Evolutionary conservation across 2,888 invertebrate genomes (phyloP), one percentile per base, ranked within the genome.

Genomic region (Pemphredon lugubris): DNA sequence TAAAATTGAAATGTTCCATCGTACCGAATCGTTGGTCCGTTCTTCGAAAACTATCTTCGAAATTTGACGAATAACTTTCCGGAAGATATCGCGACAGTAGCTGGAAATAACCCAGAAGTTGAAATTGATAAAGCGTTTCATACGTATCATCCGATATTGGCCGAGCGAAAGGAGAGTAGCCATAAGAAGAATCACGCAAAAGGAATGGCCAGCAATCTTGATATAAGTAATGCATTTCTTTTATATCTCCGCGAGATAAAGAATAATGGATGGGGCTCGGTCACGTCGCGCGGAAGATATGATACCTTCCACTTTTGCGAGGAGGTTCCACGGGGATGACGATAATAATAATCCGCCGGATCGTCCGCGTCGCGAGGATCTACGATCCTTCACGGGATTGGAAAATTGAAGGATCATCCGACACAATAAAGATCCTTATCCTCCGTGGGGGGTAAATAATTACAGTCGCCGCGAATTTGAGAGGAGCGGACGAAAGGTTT

Each of bases 141-240:
- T 77, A 75, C 58, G 77, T 77, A 79, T 79, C 75, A 70, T 67
- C 68, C 72, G 37, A 73, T 75, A 80, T 80, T 80, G 80, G 79
- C 71, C 64, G 67, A 68, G 59, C 64, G 73, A 71, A 69, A 64
- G 66, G 66, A 74, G 66, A 55, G 75, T 64, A 65, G 61, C 45
- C 48, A 64, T 59, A 63, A 73, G 66, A 74, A 73, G 81, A 81
- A 77, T 77, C 71, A 70, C 65, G 76, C 51, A 66, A 75, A 77
- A 84, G 77, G 82, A 84, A 83, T 78, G 82, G 78, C 80, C 80
- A 82, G 84, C 83, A 86, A 87, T 87, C 86, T 85, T 85, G 87
- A 88, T 86, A 87, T 87, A 88, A 88, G 87, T 88, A 87, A 88
- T 85, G 86, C 87, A 84, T 87, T 83, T 86, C 88, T 86, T 87